A percentile compares a stretch with the other conserved stretches of the same genome.
Evolutionary conservation across 2,113 vertebrate species (phyloP).

Genomic region (Cyprinodon variegatus): DNA sequence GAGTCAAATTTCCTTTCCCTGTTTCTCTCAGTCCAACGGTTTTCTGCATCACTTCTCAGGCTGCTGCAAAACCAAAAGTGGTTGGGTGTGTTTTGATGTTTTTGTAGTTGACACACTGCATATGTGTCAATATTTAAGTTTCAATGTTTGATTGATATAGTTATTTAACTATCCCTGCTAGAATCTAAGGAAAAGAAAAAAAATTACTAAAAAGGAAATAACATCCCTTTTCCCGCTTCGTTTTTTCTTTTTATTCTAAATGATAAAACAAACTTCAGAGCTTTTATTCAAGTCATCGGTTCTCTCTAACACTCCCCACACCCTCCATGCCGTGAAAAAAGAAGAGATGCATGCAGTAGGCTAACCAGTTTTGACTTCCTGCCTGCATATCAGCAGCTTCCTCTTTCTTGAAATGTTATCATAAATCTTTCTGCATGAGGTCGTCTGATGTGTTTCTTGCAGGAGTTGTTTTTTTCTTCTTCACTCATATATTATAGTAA

Average conservation of each 20-base stretch:
- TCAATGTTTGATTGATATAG: neutral
- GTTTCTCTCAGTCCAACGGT: slow-evolving; percentile 32
- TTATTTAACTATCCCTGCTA: neutral
- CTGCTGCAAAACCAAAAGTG: slow-evolving; percentile 5
- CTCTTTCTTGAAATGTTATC: slow-evolving; percentile 36
- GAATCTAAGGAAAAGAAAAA: neutral
- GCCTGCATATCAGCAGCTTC: slow-evolving; percentile 33
- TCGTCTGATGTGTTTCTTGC: neutral
- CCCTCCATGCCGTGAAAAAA: neutral
- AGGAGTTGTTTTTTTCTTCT: neutral
- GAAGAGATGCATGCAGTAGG: neutral
- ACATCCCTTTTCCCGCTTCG: neutral
- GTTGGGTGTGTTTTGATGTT: neutral
- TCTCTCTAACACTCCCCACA: neutral
- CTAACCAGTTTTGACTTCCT: slow-evolving; percentile 42
- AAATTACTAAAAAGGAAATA: neutral
- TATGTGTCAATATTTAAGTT: neutral
- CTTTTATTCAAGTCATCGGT: neutral
- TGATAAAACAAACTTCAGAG: neutral
- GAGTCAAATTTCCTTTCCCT: neutral
- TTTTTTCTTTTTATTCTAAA: neutral
- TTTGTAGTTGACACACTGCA: neutral
- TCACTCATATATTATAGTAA: neutral
- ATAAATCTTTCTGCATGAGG: neutral
- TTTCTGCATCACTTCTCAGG: slow-evolving; percentile 16